phyloP scores from a whole-genome alignment of 2,888 invertebrate species.

The Clusia tigrina region DNA sequence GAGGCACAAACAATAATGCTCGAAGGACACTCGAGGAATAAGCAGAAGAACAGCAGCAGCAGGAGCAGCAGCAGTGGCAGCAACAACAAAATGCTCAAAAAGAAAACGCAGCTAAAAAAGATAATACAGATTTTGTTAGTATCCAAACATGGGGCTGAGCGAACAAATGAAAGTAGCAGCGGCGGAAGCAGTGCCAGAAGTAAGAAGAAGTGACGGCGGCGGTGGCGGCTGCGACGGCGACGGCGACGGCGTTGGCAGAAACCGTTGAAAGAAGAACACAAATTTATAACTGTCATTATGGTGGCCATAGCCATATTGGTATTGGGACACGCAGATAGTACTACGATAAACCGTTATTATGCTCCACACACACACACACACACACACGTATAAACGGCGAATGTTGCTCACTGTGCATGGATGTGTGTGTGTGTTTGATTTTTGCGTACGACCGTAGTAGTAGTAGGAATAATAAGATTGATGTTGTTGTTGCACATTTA shows the following conservation, averaged over 20 bases:
- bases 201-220: neutral
- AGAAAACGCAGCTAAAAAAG: constrained; percentile 16
- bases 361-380: constrained; percentile 12
- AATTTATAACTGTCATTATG: constrained; percentile 30
- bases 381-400: too few relatives aligned
- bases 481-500: constrained; percentile 26
- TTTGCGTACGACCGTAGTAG: neutral
- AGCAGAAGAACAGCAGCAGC: constrained; percentile 24
- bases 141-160: neutral
- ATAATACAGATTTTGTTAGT: constrained; percentile 37
- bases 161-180: constrained; percentile 15
- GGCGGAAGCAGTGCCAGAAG: neutral
- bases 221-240: constrained; percentile 10
- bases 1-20: constrained; percentile 32
- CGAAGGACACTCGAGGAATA: constrained; percentile 35
- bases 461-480: neutral
- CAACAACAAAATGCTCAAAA: constrained; percentile 3
- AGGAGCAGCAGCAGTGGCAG: constrained; percentile 14
- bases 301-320: constrained; percentile 5
- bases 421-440: neutral
- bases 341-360: constrained; percentile 26
- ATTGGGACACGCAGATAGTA: constrained; percentile 20
- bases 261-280: neutral
- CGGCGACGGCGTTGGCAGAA: constrained; percentile 38
- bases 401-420: neutral